Evolutionary conservation across 2,113 vertebrate species (phyloP).

Genomic region (Vombatus ursinus): DNA sequence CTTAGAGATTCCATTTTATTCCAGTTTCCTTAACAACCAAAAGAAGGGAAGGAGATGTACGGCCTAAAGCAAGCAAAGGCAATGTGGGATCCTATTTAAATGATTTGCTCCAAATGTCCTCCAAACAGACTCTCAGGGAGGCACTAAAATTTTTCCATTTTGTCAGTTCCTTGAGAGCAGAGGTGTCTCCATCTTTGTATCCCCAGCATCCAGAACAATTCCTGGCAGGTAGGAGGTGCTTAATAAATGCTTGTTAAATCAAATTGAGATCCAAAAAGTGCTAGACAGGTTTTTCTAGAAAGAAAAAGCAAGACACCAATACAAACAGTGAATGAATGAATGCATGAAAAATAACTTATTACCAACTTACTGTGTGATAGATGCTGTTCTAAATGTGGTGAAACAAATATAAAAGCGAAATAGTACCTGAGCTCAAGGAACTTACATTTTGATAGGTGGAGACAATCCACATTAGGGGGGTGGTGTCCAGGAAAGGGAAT

Average conservation of each 20-base stretch:
- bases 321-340: neutral
- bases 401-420: neutral
- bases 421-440: neutral
- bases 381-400: neutral
- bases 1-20: constrained; percentile 32
- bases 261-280: neutral
- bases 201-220: neutral
- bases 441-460: neutral
- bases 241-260: neutral
- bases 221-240: neutral
- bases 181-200: neutral
- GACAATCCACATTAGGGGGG: neutral
- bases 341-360: neutral
- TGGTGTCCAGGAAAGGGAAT: neutral
- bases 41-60: constrained; percentile 27
- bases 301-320: neutral
- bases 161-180: neutral
- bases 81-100: neutral
- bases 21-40: constrained; percentile 54
- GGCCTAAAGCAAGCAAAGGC: constrained; percentile 6
- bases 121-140: neutral
- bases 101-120: constrained; percentile 14
- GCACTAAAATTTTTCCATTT: neutral
- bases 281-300: neutral
- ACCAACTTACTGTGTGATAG: neutral